These are phyloP conservation scores for Tinea semifulvella DNA, from an alignment of 2,888 invertebrate genomes.

Conservation along the genomic window DNA sequence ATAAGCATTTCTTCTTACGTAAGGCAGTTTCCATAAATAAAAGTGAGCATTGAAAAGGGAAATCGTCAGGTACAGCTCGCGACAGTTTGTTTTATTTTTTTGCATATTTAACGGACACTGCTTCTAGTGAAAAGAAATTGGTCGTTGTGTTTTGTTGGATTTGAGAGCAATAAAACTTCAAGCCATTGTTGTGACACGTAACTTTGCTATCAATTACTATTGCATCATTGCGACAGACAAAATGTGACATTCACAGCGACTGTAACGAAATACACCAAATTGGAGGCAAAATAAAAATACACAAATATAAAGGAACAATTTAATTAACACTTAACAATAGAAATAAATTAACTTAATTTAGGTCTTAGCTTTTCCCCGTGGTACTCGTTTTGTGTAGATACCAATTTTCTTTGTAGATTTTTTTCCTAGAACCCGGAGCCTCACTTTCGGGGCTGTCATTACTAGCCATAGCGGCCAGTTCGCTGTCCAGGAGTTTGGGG, in stretches of 20 bases:
- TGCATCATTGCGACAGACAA: background rate
- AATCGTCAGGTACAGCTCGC: background rate
- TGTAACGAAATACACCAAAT: too few relatives aligned
- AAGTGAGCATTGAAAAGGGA: background rate
- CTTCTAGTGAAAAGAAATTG: conserved; percentile 2
- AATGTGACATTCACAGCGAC: too few relatives aligned
- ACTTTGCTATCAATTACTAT: conserved; percentile 5
- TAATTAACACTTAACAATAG: conserved; percentile 20
- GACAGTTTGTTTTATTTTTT: conserved; percentile 22
- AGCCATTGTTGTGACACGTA: background rate
- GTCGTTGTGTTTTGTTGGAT: background rate
- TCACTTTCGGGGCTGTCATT: conserved; percentile 48
- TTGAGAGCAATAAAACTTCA: background rate
- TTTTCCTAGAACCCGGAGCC: conserved; percentile 48
- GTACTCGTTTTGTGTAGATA: conserved; percentile 55
- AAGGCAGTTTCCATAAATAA: background rate
- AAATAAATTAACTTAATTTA: conserved; percentile 8
- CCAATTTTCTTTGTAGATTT: conserved; percentile 56
- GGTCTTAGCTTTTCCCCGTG: conserved; percentile 30
- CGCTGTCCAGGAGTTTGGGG: conserved; percentile 47
- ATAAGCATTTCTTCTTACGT: conserved; percentile 3
- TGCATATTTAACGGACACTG: conserved; percentile 25
- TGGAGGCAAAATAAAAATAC: background rate
- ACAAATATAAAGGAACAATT: background rate
- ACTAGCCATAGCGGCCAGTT: conserved; percentile 51